Evolutionary conservation across 2,797 vertebrate genomes (phyloP), one percentile per base, ranked within the genome.

Genomic region (Cossypha dichroa): DNA sequence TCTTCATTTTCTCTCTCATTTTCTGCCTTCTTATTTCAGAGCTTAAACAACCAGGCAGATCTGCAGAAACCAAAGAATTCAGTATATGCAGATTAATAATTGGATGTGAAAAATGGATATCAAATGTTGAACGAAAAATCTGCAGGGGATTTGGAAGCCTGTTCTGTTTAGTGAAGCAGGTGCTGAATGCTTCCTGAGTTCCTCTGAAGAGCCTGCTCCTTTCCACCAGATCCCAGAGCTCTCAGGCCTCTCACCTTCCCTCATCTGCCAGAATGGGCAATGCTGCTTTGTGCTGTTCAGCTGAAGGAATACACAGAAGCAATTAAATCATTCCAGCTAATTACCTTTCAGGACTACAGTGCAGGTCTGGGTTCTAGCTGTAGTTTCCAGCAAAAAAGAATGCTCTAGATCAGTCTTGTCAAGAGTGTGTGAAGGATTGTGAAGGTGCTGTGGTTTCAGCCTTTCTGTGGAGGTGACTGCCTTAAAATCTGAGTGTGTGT

Each of bases 1-100:
- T 88, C 79, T 91, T 90, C 18, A 76, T 94, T 96, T 96, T 91
- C 73, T 63, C 58, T 76, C 90, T 91, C 45, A 86, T 92, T 94
- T 93, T 93, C 89, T 94, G 76, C 63, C 59, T 85, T 93, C 82
- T 93, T 95, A 73, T 94, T 94, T 83, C 69, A 82, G 41, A 26
- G n/a, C 41, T 88, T 75, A 85, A 94, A 78, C 91, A 86, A 93
- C 78, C 89, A 96, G 68, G 23, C 69, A 75, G 91, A 81, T 83
- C 82, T 78, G 69, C 70, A 88, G 74, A 91, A 95, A 86, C 67
- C 48, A 59, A 73, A 94, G 76, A 88, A 81, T 78, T 96, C 67
- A 40, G 69, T 93, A 33, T 43, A 63, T 74, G 85, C 82, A 75
- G 76, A 91, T 95, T 94, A 94, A 96, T 88, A 95, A 94, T 52